Base-by-base conservation (phyloP, 1,140 invertebrate species). In the Drosophila yakuba region DNA sequence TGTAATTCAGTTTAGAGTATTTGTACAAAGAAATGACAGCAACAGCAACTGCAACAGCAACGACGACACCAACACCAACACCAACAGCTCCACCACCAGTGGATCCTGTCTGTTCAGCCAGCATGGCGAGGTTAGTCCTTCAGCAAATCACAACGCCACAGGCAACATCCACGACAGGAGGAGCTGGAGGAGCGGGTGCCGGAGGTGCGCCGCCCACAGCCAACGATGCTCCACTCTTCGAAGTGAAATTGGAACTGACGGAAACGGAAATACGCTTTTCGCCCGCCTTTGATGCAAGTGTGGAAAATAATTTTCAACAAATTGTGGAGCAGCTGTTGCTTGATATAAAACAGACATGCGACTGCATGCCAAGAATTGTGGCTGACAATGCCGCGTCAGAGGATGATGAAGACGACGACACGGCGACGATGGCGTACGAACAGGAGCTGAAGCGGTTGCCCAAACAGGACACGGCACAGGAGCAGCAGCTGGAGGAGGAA, bases 11-110 rank as follows among this genome's bases (percentile, higher is more conserved):
- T 89, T 89, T 91, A 82, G 83, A 80, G 86, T 91, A 91, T 91
- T 91, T 91, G 81, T 82, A 91, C 86, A 91, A 91, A 85, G 90
- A 91, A 91, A 91, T 91, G 90, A 88, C 83, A 80, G 78, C 67
- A 51, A 72, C 78, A 38, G 50, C 83, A 60, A 52, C 54, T 14
- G 20, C 52, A 48, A 28, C 23, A 66, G 25, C 66, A 57, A 36
- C 45, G 12, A 11, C 73, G 43, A 11, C 41, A 17, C 8, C 41
- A 1, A n/a, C n/a, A n/a, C 2, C 66, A 51, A 72, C 78, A 25
- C 39, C 66, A 51, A 72, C 75, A 28, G 44, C 61, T 44, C 8
- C 41, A 2, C 8, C 41, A 1, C 8, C 41, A 3, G 41, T 39
- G 38, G 57, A 61, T 48, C 23, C 45, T 5, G 51, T 10, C 52